Conservation (phyloP, 2,888 invertebrate genomes). For the Sphaerophoria rueppellii region DNA sequence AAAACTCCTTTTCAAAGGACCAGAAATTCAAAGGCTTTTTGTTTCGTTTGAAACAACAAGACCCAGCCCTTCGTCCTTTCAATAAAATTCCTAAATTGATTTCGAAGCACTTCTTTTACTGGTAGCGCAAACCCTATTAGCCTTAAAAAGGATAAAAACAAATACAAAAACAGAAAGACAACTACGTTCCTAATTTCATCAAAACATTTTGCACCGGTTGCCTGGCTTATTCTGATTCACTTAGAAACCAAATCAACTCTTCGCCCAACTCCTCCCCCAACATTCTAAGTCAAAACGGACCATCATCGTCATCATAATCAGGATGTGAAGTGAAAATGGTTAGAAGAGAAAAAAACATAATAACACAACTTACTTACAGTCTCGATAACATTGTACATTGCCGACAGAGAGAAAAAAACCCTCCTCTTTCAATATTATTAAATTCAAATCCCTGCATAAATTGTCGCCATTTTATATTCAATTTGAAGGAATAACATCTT, state of each 20-base stretch:
- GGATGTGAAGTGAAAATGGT: neutral
- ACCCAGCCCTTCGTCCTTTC: no score
- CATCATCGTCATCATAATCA: constrained; percentile 15
- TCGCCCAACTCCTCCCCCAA: no score
- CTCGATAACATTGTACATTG: constrained; percentile 5
- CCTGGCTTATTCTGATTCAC: constrained; percentile 10
- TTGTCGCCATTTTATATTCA: constrained; percentile 32
- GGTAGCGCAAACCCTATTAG: no score
- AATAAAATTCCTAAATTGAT: no score
- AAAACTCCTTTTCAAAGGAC: no score
- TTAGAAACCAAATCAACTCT: neutral
- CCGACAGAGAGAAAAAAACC: constrained; percentile 7
- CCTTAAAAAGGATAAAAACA: neutral
- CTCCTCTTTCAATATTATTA: constrained; percentile 40
- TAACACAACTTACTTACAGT: constrained; percentile 3
- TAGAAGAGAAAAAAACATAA: neutral
- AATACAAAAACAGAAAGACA: neutral
- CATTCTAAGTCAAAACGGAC: neutral
- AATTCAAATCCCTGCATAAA: constrained; percentile 44
- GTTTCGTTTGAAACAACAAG: no score
- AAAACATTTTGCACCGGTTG: neutral
- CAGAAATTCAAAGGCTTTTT: no score
- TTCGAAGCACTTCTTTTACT: no score
- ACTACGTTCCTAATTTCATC: neutral
- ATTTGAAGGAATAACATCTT: constrained; percentile 44